Percentiles rank a stretch among this genome's conserved stretches.
Evolutionary conservation across 92 coral and sea anemone genomes (phyloP).

Genomic region (Phenganax subtilis): DNA sequence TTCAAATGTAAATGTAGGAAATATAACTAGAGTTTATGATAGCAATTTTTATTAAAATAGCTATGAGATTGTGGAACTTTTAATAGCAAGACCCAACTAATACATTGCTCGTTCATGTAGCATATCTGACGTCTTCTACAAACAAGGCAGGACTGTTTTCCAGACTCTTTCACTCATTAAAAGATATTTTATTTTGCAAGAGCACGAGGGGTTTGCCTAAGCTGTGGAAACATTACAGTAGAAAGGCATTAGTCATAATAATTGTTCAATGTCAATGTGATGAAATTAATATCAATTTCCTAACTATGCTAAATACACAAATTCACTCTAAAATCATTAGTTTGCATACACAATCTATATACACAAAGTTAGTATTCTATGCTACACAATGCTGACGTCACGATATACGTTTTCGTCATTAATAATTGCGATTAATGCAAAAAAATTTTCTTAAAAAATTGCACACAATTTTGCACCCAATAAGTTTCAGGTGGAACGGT

Average conservation of each 20-base stretch:
- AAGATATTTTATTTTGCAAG: not conserved
- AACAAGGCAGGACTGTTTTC: not conserved
- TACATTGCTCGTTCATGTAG: not conserved
- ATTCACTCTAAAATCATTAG: not conserved
- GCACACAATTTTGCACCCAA: slow-evolving; percentile 27
- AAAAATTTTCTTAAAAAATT: not conserved
- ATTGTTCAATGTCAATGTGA: not conserved
- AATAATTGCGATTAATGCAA: not conserved
- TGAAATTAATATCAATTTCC: not conserved
- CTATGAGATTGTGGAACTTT: not conserved
- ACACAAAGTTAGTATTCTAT: not conserved
- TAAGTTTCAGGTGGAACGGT: not conserved
- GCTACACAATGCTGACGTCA: slow-evolving; percentile 8
- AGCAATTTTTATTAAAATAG: slow-evolving; percentile 9
- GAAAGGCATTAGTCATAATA: not conserved
- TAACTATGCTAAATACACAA: slow-evolving; percentile 4
- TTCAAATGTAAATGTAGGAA: not conserved
- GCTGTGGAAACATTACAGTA: not conserved
- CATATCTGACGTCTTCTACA: not conserved
- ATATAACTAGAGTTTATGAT: not conserved
- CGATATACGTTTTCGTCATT: not conserved
- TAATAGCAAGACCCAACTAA: not conserved
- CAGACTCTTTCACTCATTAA: not conserved
- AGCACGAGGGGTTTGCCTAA: not conserved
- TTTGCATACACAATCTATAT: not conserved